These are phyloP conservation scores for Pachymerium ferrugineum DNA, from an alignment of 2,888 invertebrate genomes.

Conservation along the genomic window DNA sequence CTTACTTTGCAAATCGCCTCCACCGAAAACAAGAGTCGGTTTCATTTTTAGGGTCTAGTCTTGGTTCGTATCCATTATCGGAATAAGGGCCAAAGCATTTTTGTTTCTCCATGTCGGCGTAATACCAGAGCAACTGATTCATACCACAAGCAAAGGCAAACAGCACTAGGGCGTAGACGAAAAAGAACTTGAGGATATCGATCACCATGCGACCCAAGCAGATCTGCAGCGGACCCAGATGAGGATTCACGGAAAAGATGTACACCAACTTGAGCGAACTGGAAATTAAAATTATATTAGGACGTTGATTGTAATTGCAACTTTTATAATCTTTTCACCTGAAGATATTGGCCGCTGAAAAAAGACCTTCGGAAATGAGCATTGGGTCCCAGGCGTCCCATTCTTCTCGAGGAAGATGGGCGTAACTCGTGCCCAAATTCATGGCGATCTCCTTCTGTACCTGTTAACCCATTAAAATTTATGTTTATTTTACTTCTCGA, in stretches of 20 bases:
- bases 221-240: slow-evolving; percentile 58
- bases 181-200: slow-evolving; percentile 58
- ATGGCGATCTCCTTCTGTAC: slow-evolving; percentile 64
- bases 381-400: slow-evolving; percentile 99
- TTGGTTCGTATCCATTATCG: slow-evolving; percentile 40
- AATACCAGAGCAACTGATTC: slow-evolving; percentile 88
- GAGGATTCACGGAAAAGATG: slow-evolving; percentile 60
- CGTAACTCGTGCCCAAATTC: slow-evolving; percentile 43
- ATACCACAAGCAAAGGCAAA: slow-evolving; percentile 60
- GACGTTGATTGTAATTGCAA: neutral
- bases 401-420: slow-evolving; percentile 70
- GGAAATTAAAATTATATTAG: slow-evolving; percentile 35
- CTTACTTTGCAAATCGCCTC: slow-evolving; percentile 52
- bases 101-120: slow-evolving; percentile 53
- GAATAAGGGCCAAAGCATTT: slow-evolving; percentile 35
- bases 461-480: slow-evolving; percentile 46
- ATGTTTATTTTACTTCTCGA: neutral
- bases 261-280: slow-evolving; percentile 59
- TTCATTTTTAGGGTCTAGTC: slow-evolving; percentile 47
- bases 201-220: slow-evolving; percentile 58
- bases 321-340: slow-evolving; percentile 39
- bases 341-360: slow-evolving; percentile 97
- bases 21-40: slow-evolving; percentile 48
- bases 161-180: slow-evolving; percentile 54
- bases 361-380: slow-evolving; percentile 89